Conservation (phyloP, 2,888 invertebrate genomes). For the Camponotus fellah region DNA sequence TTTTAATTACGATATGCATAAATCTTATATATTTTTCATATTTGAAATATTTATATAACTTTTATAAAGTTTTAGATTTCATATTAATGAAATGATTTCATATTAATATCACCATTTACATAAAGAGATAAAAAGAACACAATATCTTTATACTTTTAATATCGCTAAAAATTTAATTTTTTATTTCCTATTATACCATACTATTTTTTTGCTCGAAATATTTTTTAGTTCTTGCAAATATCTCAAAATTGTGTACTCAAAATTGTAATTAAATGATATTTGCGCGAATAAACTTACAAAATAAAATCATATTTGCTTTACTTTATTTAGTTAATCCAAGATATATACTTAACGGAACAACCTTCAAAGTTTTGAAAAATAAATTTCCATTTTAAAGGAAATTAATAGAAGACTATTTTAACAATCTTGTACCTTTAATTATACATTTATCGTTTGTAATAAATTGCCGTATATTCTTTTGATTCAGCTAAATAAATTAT, state of each 20-base stretch:
- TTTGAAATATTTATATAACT: neutral
- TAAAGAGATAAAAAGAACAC: neutral
- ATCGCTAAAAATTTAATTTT: neutral
- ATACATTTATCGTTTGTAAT: neutral
- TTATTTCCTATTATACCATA: neutral
- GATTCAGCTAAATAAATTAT: neutral
- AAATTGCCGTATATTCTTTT: neutral
- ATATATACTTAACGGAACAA: constrained; percentile 6
- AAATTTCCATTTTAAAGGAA: neutral
- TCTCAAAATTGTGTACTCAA: neutral
- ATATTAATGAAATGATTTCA: constrained; percentile 9
- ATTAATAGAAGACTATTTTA: neutral
- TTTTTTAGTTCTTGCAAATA: neutral
- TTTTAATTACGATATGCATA: neutral
- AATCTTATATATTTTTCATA: neutral
- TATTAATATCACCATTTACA: neutral
- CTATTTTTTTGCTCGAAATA: neutral
- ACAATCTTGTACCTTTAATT: neutral
- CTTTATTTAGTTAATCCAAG: neutral
- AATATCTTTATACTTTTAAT: neutral
- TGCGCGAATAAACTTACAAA: neutral
- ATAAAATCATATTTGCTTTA: constrained; percentile 18
- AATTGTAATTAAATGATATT: constrained; percentile 30
- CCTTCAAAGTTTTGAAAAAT: neutral
- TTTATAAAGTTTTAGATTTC: neutral